Percentiles rank a stretch among this genome's conserved stretches.
phyloP scores from a whole-genome alignment of 2,797 vertebrate species.

The Premnoplex brunnescens region DNA sequence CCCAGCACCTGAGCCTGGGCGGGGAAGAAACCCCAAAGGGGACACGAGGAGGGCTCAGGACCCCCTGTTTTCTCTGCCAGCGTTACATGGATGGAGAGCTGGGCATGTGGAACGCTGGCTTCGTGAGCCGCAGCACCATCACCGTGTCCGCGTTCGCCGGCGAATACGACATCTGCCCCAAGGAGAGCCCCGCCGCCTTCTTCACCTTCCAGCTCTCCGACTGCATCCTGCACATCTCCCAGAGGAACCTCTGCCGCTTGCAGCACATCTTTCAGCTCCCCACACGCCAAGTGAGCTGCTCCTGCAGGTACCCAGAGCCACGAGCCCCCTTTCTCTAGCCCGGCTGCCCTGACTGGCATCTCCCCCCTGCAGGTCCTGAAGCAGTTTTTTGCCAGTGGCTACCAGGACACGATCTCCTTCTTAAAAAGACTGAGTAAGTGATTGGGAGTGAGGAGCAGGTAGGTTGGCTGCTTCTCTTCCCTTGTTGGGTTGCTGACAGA shows the following conservation, averaged over 20 bases:
- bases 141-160: not conserved
- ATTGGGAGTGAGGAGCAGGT: not conserved
- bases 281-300: not conserved
- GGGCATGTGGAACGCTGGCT: not conserved
- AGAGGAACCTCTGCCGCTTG: not conserved
- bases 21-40: not conserved
- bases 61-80: not conserved
- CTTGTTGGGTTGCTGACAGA: accelerated
- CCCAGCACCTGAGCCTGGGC: not conserved
- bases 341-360: not conserved
- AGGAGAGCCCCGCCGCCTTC: not conserved
- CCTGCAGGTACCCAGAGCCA: not conserved
- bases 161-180: slow-evolving; percentile 46
- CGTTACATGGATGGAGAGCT: not conserved
- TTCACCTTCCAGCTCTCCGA: not conserved
- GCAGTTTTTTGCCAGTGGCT: not conserved
- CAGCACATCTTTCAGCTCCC: accelerated
- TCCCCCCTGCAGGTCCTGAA: not conserved
- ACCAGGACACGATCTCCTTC: not conserved
- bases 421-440: slow-evolving; percentile 30
- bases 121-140: not conserved
- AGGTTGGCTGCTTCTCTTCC: not conserved
- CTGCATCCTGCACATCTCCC: not conserved
- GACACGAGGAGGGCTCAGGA: not conserved
- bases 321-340: not conserved